Evolutionary conservation across 2,113 vertebrate genomes (phyloP).

Genomic region (Anarhynchus alexandrinus): DNA sequence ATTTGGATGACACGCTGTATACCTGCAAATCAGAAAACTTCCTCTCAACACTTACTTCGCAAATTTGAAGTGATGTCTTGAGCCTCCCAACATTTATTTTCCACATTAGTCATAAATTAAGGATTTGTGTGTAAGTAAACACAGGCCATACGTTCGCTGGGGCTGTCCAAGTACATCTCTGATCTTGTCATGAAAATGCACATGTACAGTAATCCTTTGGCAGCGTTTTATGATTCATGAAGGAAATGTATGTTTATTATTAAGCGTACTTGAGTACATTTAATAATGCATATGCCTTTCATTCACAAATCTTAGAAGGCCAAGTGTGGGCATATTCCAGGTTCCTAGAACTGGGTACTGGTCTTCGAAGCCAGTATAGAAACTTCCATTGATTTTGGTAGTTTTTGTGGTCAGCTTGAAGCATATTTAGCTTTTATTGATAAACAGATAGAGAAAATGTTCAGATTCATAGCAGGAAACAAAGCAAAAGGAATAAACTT

Average conservation of each 20-base stretch:
- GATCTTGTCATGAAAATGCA: neutral
- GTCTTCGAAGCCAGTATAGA: neutral
- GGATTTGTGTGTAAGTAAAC: neutral
- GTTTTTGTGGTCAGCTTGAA: neutral
- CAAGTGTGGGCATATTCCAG: neutral
- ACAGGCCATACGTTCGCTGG: rapidly evolving
- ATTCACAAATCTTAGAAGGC: neutral
- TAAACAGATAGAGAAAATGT: neutral
- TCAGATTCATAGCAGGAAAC: neutral
- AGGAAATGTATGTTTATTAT: neutral
- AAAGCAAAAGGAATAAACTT: neutral
- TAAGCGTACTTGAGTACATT: neutral
- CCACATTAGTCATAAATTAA: neutral
- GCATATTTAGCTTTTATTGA: neutral
- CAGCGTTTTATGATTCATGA: neutral
- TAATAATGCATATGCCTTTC: neutral
- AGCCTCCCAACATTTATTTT: neutral
- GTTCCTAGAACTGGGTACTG: neutral
- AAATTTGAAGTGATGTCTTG: neutral
- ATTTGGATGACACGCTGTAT: neutral
- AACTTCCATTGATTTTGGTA: neutral
- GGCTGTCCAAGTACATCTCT: neutral
- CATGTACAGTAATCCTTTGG: neutral
- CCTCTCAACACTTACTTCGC: neutral
- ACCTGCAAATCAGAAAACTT: neutral